Conservation (phyloP, 2,797 vertebrate genomes). For the Dryobates pubescens region DNA sequence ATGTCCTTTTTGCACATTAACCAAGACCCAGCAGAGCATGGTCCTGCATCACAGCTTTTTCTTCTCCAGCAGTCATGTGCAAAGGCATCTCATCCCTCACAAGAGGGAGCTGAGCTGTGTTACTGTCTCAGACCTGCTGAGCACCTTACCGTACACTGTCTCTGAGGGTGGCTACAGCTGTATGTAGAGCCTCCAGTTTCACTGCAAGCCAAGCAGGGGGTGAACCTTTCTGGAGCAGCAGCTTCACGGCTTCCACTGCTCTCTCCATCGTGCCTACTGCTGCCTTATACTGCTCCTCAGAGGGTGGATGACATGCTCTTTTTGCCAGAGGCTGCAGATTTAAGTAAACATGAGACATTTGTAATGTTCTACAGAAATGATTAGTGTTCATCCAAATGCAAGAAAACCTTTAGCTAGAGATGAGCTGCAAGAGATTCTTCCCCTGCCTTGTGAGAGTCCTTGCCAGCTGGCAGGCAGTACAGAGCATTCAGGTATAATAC, state of each 20-base stretch:
- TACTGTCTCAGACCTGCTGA: not conserved
- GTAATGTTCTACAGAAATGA: not conserved
- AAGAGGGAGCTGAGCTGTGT: not conserved
- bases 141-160: not conserved
- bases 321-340: slow-evolving; percentile 85
- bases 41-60: not conserved
- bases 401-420: not conserved
- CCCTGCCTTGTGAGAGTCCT: not conserved
- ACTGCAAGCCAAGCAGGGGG: slow-evolving; percentile 83
- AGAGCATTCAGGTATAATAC: not conserved
- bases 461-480: not conserved
- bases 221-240: slow-evolving; percentile 63
- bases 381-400: not conserved
- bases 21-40: not conserved
- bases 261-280: slow-evolving; percentile 81
- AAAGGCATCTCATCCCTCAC: not conserved
- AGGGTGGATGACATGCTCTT: slow-evolving; percentile 77
- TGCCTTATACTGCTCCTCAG: slow-evolving; percentile 83
- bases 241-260: slow-evolving; percentile 83
- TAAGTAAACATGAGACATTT: not conserved
- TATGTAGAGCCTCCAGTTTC: slow-evolving; percentile 82
- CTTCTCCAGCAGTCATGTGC: not conserved
- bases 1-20: not conserved
- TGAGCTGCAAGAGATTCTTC: not conserved
- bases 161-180: slow-evolving; percentile 52